Percentiles rank a stretch among this genome's conserved stretches.
Evolutionary conservation across 2,113 vertebrate genomes (phyloP).

Genomic region (Chloropsis cyanopogon): DNA sequence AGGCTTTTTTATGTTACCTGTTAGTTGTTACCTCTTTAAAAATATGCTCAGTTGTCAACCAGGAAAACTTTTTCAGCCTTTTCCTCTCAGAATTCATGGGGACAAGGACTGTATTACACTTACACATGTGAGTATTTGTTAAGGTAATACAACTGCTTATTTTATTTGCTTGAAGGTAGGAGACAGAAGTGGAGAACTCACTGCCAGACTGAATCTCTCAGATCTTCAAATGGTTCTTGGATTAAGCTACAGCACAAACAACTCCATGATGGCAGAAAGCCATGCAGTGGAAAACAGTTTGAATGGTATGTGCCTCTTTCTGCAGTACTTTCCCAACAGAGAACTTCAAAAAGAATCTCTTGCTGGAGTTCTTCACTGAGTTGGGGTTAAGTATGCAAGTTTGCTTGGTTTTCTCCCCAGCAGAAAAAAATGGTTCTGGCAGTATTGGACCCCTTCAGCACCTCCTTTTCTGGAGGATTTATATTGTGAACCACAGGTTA

Average conservation of each 20-base stretch:
- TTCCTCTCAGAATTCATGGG: neutral
- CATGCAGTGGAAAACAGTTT: constrained; percentile 75
- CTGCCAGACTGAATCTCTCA: constrained; percentile 92
- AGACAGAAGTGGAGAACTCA: constrained; percentile 91
- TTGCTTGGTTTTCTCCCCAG: neutral
- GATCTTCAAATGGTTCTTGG: constrained; percentile 94
- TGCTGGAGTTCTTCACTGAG: neutral
- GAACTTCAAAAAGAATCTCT: neutral
- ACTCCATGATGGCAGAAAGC: constrained; percentile 85
- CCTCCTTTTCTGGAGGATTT: neutral
- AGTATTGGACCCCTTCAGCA: neutral
- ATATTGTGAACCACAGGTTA: neutral
- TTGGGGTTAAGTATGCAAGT: neutral
- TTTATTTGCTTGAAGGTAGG: constrained; percentile 75
- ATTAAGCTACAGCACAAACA: constrained; percentile 90
- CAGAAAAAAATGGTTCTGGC: neutral
- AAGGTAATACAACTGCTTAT: neutral
- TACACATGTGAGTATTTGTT: neutral
- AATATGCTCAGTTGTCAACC: neutral
- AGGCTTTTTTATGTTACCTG: neutral
- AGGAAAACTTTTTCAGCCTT: neutral
- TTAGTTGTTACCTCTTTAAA: neutral
- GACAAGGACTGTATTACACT: neutral
- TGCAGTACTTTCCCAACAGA: neutral
- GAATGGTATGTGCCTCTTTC: constrained; percentile 72